phyloP scores from a whole-genome alignment of 2,888 invertebrate genomes.

The Drosophila anomalata region DNA sequence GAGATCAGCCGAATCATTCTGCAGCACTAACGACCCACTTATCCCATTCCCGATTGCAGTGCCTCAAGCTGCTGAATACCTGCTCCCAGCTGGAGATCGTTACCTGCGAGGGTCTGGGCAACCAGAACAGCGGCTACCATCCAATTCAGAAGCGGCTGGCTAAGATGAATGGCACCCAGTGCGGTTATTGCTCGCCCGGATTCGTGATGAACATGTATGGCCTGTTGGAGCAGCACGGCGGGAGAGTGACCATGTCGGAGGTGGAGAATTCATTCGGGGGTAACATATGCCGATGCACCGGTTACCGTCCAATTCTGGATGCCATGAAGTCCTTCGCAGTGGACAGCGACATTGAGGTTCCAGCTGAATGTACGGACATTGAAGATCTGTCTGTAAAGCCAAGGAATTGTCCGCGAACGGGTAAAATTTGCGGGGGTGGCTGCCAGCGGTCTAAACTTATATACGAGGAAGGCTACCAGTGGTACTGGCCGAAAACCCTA shows the following conservation, averaged over 20 bases:
- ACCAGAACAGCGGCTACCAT: constrained; percentile 87
- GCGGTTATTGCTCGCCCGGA: constrained; percentile 91
- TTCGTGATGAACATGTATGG: constrained; percentile 91
- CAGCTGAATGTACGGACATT: constrained; percentile 84
- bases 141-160: constrained; percentile 88
- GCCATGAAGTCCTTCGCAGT: constrained; percentile 90
- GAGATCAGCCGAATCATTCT: constrained; percentile 1
- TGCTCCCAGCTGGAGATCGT: constrained; percentile 89
- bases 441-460: constrained; percentile 56
- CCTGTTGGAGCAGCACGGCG: constrained; percentile 84
- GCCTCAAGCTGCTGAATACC: constrained; percentile 87
- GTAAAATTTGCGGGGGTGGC: constrained; percentile 76
- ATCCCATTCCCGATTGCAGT: constrained; percentile 80
- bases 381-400: constrained; percentile 82
- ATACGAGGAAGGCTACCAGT: constrained; percentile 71
- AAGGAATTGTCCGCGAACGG: constrained; percentile 81
- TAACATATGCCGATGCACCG: constrained; percentile 92
- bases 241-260: constrained; percentile 86
- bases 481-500: constrained; percentile 77
- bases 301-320: constrained; percentile 91
- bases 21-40: neutral
- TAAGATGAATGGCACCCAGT: constrained; percentile 89
- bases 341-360: constrained; percentile 85
- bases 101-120: constrained; percentile 90
- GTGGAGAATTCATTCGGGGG: constrained; percentile 91